Base-by-base conservation (phyloP, 2,797 vertebrate species). In the Dendrocincla fuliginosa region DNA sequence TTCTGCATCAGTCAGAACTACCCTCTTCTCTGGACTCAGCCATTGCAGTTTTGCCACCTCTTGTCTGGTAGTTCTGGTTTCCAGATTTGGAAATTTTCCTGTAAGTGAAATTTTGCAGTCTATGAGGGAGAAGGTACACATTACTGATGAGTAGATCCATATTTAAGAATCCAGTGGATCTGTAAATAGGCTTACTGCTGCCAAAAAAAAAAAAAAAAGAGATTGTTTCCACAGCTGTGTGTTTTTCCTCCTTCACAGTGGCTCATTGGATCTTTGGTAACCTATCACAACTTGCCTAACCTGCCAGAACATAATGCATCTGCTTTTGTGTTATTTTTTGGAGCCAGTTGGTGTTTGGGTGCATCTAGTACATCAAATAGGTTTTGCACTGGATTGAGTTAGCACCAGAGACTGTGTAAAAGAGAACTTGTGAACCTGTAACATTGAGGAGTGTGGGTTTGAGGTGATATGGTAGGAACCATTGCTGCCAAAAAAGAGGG, bases 371-470 rank as follows among this genome's bases (percentile, higher is more conserved):
- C 10, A 16, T 53, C 3, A 5, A 19, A 22, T 5, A 24, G 69
- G 14, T 35, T 81, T 81, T 83, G n/a, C 46, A 6, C 15, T 65
- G 18, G 10, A 23, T 53, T 67, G 68, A 82, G 20, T 8, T 17
- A 65, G 44, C 59, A 32, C n/a, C 41, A 65, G 30, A 56, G 35
- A 11, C 49, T 67, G 28, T 42, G 37, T 18, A 27, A 44, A 63
- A 52, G 46, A 61, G 28, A 84, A n/a, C 1, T 5, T 4, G 15
- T 44, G 24, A 64, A 20, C 28, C 6, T 25, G 6, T 76, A 24
- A 57, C 0, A 0, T 2, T 63, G 44, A 33, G 11, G 11, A 55
- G 4, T 5, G 7, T 19, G 44, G 33, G 3, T 67, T 64, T 74
- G 59, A 90, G 30, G 25, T 46, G 25, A 55, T 12, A 0, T 25